Evolutionary conservation across 2,888 invertebrate genomes (phyloP).

Genomic region (Cheilosia scutellata): DNA sequence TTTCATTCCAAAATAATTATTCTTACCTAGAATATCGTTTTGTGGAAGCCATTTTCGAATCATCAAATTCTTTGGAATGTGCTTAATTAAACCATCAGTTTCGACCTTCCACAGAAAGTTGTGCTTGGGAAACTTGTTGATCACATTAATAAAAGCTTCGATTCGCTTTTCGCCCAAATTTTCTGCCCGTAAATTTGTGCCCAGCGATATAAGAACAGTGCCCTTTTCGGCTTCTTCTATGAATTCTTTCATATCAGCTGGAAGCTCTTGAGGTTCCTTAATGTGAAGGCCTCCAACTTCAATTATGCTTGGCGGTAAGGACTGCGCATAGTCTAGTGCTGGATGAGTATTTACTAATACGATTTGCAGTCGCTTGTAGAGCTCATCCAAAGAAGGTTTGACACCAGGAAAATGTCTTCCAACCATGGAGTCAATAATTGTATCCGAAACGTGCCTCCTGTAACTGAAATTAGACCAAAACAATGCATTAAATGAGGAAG

Average conservation of each 20-base stretch:
- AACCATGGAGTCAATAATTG: slow-evolving; percentile 26
- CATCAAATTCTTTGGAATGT: slow-evolving; percentile 83
- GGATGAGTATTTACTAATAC: slow-evolving; percentile 78
- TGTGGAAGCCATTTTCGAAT: slow-evolving; percentile 85
- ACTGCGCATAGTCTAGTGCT: slow-evolving; percentile 76
- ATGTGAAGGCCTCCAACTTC: slow-evolving; percentile 79
- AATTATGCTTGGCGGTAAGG: slow-evolving; percentile 78
- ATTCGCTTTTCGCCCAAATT: slow-evolving; percentile 67
- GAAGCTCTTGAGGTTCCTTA: slow-evolving; percentile 76
- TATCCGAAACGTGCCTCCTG: slow-evolving; percentile 36
- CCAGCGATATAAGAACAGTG: slow-evolving; percentile 79
- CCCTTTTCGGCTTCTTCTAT: slow-evolving; percentile 78
- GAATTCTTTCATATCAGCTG: slow-evolving; percentile 78
- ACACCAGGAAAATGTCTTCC: slow-evolving; percentile 35
- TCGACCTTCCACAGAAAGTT: slow-evolving; percentile 81
- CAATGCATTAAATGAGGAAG: not conserved
- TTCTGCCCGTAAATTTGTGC: slow-evolving; percentile 78
- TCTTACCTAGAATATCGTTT: slow-evolving; percentile 85
- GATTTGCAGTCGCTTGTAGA: slow-evolving; percentile 73
- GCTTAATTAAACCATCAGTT: slow-evolving; percentile 52
- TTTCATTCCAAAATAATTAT: not conserved
- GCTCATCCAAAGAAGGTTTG: slow-evolving; percentile 54
- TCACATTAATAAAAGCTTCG: slow-evolving; percentile 78
- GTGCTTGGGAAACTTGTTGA: slow-evolving; percentile 78
- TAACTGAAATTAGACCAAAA: slow-evolving; percentile 28